Base-by-base conservation (phyloP, 2,113 vertebrate species). In the Suncus etruscus region DNA sequence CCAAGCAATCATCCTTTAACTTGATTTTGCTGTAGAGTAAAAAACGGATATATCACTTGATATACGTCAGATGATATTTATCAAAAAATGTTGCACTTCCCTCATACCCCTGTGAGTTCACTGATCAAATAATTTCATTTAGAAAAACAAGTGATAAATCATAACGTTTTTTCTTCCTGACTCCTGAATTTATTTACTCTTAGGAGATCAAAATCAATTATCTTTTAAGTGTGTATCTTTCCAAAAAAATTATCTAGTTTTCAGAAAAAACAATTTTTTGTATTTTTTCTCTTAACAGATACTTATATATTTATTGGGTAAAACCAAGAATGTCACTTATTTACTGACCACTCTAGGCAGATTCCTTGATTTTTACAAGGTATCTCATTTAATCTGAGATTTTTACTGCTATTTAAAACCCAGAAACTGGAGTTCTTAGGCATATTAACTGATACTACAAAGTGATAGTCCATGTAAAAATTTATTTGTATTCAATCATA, bases 21-120 rank as follows among this genome's bases (percentile, higher is more conserved):
- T 79, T 70, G 16, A 80, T 91, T 93, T 87, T 58, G 22, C 76
- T 92, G 86, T 81, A 73, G 1, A 22, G 11, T 65, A 5, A 24
- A 25, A 89, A 45, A 58, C 20, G 51, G 25, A 66, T 65, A 31
- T 20, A 6, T 48, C 32, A 72, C 47, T 84, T 74, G 14, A 63
- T 50, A 8, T 80, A 27, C 76, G 77, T 94, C 27, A 76, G 8
- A 88, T 76, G 15, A 45, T 69, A 68, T 70, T 48, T 83, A 86
- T 61, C 45, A 77, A 45, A 83, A 27, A 47, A n/a, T 77, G 2
- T 76, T 66, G 12, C 45, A 1, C 45, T 90, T 91, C 27, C 51
- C 7, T 89, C 15, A 10, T 65, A 58, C 73, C 20, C 7, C 39
- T 18, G n/a, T 39, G 39, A 79, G 20, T n/a, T 81, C 29, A 61